Evolutionary conservation across 2,113 vertebrate species (phyloP), one percentile per base, ranked within the genome.

Genomic region (Syngnathus floridae): DNA sequence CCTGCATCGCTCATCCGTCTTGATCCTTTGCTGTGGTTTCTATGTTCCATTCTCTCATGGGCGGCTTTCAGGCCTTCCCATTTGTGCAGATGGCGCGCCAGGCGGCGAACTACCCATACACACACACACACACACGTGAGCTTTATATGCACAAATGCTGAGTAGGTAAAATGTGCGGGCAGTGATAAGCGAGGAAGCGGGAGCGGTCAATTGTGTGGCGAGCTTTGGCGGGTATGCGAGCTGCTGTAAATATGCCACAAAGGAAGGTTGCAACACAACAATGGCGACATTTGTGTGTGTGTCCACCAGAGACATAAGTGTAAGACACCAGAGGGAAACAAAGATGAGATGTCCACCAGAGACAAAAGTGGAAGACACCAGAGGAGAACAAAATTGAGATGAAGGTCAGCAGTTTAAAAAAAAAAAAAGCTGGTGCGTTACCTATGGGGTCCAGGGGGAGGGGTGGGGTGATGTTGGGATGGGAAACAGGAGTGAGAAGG

Each of bases 401-500:
- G 60, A 43, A 65, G 52, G 60, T 52, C 22, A 55, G 69, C 16
- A 65, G 57, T 31, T 36, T 35, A 9, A 19, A 19, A 58, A 36
- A 38, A 60, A 61, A 58, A 14, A 5, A 21, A 48, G 63, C 65
- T 72, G 72, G 58, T 64, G 61, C 45, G 63, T 90, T 89, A 90
- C 88, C 89, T 90, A 61, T 3, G 1, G 63, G 51, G 13, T 86
- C 74, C 69, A 52, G 21, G 64, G 68, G 48, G 60, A 70, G 64
- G 82, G 67, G 74, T 69, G 84, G 54, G 66, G 79, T 80, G 77
- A 76, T 80, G 82, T 67, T 65, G 55, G 70, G 72, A 68, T 66
- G 76, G 76, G 71, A 83, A 75, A 82, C 75, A 55, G 81, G 71
- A 81, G 76, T 84, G 79, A 80, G 80, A 84, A 78, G 82, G 72